Conservation (phyloP, 2,113 vertebrate genomes). For the Mastomys coucha region DNA sequence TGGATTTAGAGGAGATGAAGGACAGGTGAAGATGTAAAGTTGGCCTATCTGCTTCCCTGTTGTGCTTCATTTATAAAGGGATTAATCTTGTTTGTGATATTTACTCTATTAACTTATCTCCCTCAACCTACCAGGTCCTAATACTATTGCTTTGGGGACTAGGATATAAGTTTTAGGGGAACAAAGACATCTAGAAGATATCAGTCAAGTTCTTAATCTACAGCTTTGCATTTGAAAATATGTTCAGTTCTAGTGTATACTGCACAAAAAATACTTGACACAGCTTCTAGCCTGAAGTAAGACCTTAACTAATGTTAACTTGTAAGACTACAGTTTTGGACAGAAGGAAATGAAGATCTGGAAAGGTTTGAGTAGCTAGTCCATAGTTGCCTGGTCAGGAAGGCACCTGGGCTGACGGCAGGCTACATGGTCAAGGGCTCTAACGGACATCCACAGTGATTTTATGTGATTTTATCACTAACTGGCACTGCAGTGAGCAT, state of each 20-base stretch:
- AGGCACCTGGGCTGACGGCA: not conserved
- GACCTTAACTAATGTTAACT: not conserved
- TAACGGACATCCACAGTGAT: accelerated
- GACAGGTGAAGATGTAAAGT: not conserved
- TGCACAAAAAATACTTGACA: not conserved
- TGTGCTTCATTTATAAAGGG: not conserved
- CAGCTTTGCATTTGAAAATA: not conserved
- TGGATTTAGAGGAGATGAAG: not conserved
- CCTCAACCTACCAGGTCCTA: not conserved
- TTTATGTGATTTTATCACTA: too few relatives aligned
- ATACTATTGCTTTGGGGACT: not conserved
- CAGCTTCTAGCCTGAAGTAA: not conserved
- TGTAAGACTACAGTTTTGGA: not conserved
- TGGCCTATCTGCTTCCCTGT: not conserved
- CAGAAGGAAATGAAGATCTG: not conserved
- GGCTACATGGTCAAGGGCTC: accelerated
- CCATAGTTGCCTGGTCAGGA: not conserved
- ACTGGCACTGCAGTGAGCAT: not conserved
- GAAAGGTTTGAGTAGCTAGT: not conserved
- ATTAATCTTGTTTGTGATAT: not conserved
- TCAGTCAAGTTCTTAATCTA: not conserved
- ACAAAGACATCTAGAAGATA: not conserved
- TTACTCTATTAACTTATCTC: not conserved
- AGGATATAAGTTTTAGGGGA: not conserved
- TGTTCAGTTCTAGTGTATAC: not conserved